These are phyloP conservation scores for Cuculus canorus DNA, from an alignment of 2,797 vertebrate genomes.

Conservation along the genomic window DNA sequence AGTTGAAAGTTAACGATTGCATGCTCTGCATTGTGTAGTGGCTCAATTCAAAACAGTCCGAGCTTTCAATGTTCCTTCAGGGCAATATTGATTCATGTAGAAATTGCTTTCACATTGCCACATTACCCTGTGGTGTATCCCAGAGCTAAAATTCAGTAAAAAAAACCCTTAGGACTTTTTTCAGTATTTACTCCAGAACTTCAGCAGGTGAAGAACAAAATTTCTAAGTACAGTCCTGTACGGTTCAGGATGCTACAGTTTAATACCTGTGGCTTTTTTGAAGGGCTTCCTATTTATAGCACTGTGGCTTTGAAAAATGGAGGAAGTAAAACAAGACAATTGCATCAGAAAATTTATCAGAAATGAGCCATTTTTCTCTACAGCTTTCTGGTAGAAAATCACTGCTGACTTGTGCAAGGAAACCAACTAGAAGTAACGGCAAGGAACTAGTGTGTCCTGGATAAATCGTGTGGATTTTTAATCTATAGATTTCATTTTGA, in stretches of 20 bases:
- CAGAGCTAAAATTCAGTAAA: background rate
- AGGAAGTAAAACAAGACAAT: background rate
- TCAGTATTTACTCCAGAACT: background rate
- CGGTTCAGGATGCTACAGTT: fast-evolving
- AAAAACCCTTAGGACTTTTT: background rate
- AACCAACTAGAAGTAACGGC: background rate
- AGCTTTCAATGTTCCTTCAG: background rate
- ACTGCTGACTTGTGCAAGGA: background rate
- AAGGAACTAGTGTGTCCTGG: background rate
- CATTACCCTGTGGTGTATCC: background rate
- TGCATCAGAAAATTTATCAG: background rate
- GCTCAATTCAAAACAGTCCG: background rate
- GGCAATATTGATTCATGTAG: background rate
- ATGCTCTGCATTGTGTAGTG: background rate
- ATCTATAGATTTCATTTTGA: background rate
- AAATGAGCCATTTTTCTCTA: background rate
- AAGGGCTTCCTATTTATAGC: background rate
- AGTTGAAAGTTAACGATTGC: background rate
- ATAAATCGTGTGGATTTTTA: background rate
- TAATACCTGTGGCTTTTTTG: background rate
- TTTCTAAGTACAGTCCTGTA: background rate
- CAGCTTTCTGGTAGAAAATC: background rate
- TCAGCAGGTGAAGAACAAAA: background rate
- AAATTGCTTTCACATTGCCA: background rate
- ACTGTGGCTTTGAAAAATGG: background rate